phyloP scores from a whole-genome alignment of 1,140 invertebrate genomes.

The Schlechtendalia chinensis region DNA sequence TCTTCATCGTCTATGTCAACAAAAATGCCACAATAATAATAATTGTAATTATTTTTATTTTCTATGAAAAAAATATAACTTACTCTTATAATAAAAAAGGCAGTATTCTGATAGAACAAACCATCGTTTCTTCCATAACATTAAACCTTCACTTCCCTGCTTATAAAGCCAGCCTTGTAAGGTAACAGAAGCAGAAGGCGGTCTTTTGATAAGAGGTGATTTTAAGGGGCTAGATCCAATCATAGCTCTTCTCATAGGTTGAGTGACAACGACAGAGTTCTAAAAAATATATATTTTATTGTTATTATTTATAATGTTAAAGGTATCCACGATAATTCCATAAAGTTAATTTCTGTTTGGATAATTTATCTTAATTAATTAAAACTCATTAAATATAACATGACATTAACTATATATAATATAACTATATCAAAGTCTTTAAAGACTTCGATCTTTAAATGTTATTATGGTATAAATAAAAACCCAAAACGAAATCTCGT shows the following conservation, averaged over 20 bases:
- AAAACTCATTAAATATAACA: too few species aligned
- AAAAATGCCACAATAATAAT: neutral
- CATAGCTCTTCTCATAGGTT: conserved; percentile 39
- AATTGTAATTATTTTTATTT: neutral
- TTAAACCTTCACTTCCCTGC: conserved; percentile 85
- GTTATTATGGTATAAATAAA: too few species aligned
- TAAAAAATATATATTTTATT: neutral
- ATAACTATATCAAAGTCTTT: too few species aligned
- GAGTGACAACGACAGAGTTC: conserved; percentile 38
- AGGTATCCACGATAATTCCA: too few species aligned
- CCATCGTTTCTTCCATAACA: conserved; percentile 93
- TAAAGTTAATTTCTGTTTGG: neutral
- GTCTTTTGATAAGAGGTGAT: conserved; percentile 71
- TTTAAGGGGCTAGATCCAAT: conserved; percentile 43
- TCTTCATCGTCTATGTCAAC: conserved; percentile 75
- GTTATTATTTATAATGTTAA: neutral
- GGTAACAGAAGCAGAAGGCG: conserved; percentile 75
- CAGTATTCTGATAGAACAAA: conserved; percentile 92
- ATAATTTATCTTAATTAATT: neutral
- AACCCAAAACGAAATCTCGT: too few species aligned
- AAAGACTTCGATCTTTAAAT: too few species aligned
- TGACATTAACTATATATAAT: too few species aligned
- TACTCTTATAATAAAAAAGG: conserved; percentile 93
- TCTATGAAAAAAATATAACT: conserved; percentile 53
- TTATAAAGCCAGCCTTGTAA: conserved; percentile 88